Percentiles rank a stretch among this genome's conserved stretches.
Conservation (phyloP, 2,113 vertebrate genomes). For the Nicator chloris region DNA sequence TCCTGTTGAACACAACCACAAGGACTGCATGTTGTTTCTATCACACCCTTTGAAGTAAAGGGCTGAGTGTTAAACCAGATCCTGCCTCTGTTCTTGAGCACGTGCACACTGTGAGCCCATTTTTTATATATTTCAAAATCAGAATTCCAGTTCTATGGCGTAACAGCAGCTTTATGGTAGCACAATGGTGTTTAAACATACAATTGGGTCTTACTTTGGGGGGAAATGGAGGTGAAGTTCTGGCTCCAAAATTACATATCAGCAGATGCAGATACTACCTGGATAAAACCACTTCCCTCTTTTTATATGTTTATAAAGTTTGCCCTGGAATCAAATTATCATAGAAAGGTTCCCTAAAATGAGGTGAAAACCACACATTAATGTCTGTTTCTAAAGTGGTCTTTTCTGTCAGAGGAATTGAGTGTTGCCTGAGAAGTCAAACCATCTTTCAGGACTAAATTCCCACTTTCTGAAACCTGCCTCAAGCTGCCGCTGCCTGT, state of each 20-base stretch:
- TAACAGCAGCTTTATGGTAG: neutral
- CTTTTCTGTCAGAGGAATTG: neutral
- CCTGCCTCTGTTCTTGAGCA: neutral
- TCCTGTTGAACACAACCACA: neutral
- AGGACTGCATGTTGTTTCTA: neutral
- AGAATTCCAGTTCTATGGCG: fast-evolving
- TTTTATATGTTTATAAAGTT: neutral
- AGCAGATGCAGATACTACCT: neutral
- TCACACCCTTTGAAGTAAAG: neutral
- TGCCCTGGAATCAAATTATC: neutral
- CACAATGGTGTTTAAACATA: neutral
- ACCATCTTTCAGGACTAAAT: neutral
- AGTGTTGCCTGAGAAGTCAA: neutral
- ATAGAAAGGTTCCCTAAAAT: neutral
- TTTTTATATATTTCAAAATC: neutral
- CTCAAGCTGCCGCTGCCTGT: neutral
- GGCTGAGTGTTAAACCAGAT: neutral
- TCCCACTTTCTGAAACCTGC: neutral
- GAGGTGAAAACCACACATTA: neutral
- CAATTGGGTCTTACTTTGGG: neutral
- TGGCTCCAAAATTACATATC: neutral
- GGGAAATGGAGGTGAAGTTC: neutral
- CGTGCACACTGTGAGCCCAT: neutral
- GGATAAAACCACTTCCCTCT: neutral
- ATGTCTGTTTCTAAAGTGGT: neutral